Evolutionary conservation across 2,888 invertebrate species (phyloP), one percentile per base, ranked within the genome.

Genomic region (Agriopis leucophaearia): DNA sequence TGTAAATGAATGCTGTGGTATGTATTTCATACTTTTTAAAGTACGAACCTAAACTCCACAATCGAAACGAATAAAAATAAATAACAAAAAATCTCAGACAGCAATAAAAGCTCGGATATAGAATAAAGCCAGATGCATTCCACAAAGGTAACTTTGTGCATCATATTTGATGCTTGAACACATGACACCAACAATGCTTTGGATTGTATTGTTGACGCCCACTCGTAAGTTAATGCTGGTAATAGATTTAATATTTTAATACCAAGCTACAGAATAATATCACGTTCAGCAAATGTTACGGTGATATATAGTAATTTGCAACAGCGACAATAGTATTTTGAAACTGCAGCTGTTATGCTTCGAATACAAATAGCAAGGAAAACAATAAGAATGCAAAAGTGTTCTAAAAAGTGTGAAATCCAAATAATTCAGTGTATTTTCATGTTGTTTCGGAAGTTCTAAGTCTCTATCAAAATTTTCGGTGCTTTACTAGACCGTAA

Each of bases 151-250:
- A 75, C 73, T 84, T 48, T 50, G 38, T 59, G 40, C 40, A 48
- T 86, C 86, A 87, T 77, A 79, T 79, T 76, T 86, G 85, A 87
- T 81, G 80, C 74, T 87, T 82, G 78, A 73, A 82, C 81, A 76
- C 91, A 90, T 91, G 90, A 87, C 81, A 77, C 68, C 71, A 76
- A 91, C 90, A 91, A 91, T 87, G 75, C 81, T 57, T 52, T 40
- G 76, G 72, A 76, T 69, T 73, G 72, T 71, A 81, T 85, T 85
- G 83, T 82, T 62, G 51, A 60, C 73, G 62, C 77, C 75, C 73
- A 62, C 71, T 71, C 76, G 68, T 72, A 77, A 78, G 74, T 73
- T 27, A 69, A 58, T 40, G 55, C 51, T 65, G 56, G 72, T 69
- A 78, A 76, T 79, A 82, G 78, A 75, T 75, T 74, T 83, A 77